Percentiles rank a stretch among this genome's conserved stretches.
phyloP scores from a whole-genome alignment of 2,888 invertebrate species.

The Dolichomitus sp. region DNA sequence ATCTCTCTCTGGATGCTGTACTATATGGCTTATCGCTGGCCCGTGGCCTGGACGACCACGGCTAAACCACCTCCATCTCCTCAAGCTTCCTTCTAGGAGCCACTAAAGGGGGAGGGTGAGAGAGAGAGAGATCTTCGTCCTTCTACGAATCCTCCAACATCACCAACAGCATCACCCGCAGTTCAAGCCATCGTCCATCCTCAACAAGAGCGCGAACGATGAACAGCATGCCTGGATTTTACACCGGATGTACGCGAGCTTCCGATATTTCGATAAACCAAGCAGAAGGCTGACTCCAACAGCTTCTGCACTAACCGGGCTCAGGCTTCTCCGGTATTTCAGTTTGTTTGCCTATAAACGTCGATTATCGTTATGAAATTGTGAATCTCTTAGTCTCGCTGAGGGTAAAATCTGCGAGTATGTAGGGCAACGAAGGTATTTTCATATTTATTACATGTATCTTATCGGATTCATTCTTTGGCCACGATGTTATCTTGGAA shows the following conservation, averaged over 20 bases:
- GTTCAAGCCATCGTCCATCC: conserved; percentile 17
- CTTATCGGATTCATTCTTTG: not conserved
- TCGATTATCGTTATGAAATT: conserved; percentile 50
- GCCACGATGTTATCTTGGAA: conserved; percentile 26
- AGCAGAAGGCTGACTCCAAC: conserved; percentile 31
- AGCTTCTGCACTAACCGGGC: conserved; percentile 20
- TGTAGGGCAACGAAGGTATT: conserved; percentile 3
- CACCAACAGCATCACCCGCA: conserved; percentile 33
- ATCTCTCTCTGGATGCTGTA: conserved; percentile 63
- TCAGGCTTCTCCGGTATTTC: conserved; percentile 47
- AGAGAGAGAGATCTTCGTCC: conserved; percentile 19
- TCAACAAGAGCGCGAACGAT: conserved; percentile 49
- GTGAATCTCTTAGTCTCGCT: not conserved
- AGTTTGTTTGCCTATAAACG: conserved; percentile 45
- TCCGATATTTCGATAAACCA: conserved; percentile 65
- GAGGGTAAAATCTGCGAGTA: conserved; percentile 1
- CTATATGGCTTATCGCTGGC: conserved; percentile 54
- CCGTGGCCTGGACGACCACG: conserved; percentile 49
- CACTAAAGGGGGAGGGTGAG: not conserved
- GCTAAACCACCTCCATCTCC: conserved; percentile 32
- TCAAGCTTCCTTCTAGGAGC: conserved; percentile 31
- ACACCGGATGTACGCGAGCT: conserved; percentile 58
- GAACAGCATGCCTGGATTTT: conserved; percentile 65
- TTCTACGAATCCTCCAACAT: conserved; percentile 38
- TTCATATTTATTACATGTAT: not conserved